These are phyloP conservation scores for Drosophila repletoides DNA, from an alignment of 1,140 invertebrate species.

Conservation along the genomic window DNA sequence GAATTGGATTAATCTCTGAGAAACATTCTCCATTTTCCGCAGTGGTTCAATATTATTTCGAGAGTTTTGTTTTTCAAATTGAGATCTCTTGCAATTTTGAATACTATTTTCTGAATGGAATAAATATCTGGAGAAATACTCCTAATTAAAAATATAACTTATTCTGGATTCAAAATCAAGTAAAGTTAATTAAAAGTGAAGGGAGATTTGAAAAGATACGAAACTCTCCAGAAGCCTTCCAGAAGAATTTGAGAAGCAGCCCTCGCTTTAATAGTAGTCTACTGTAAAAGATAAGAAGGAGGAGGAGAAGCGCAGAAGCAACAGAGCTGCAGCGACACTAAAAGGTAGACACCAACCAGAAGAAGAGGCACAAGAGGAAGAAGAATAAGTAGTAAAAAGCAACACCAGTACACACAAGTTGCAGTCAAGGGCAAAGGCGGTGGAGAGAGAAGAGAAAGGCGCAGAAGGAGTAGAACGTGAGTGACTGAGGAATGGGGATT, in stretches of 20 bases:
- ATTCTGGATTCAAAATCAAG: too few species aligned
- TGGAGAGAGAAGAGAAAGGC: background rate
- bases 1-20: too few species aligned
- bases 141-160: too few species aligned
- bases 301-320: constrained; percentile 17
- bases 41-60: too few species aligned
- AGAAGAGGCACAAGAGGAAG: constrained; percentile 2
- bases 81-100: too few species aligned
- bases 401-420: constrained; percentile 1
- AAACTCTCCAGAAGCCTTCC: background rate
- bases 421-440: constrained; percentile 9
- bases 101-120: too few species aligned
- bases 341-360: constrained; percentile 15
- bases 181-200: too few species aligned
- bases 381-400: background rate
- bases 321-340: constrained; percentile 26
- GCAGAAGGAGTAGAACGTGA: background rate
- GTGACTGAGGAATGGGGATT: constrained; percentile 4
- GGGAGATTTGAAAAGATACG: too few species aligned
- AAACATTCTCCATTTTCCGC: too few species aligned
- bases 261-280: constrained; percentile 16
- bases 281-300: constrained; percentile 21
- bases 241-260: background rate
- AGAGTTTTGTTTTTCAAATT: too few species aligned
- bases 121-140: too few species aligned